phyloP scores from a whole-genome alignment of 2,113 vertebrate species.

The Erythrolamprus reginae region DNA sequence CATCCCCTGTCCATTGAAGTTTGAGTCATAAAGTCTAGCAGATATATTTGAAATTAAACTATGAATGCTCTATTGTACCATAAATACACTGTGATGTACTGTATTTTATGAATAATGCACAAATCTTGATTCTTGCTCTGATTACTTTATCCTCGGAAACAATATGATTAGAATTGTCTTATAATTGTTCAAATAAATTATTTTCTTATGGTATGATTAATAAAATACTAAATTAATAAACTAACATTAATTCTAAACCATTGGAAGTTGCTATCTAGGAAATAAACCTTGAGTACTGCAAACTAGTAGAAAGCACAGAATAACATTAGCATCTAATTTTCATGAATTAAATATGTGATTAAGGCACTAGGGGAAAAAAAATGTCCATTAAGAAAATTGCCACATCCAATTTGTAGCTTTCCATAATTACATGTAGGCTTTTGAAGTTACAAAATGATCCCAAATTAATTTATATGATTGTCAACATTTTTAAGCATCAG shows the following conservation, averaged over 20 bases:
- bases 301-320: neutral
- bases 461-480: neutral
- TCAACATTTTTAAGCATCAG: neutral
- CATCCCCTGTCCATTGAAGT: neutral
- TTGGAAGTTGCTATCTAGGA: neutral
- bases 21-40: neutral
- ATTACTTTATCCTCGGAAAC: neutral
- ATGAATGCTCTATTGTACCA: neutral
- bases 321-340: neutral
- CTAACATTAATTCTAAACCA: neutral
- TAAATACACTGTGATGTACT: neutral
- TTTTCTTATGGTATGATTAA: constrained; percentile 44
- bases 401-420: neutral
- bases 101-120: neutral
- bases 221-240: constrained; percentile 9
- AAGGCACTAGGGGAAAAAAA: neutral
- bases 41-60: neutral
- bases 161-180: neutral
- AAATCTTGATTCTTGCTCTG: neutral
- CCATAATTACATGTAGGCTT: neutral
- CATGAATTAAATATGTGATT: neutral
- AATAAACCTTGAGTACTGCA: neutral
- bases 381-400: neutral
- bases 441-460: neutral
- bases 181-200: constrained; percentile 20